A percentile compares a stretch with the other conserved stretches of the same genome.
Evolutionary conservation across 2,797 vertebrate species (phyloP).

Genomic region (Microcaecilia unicolor): DNA sequence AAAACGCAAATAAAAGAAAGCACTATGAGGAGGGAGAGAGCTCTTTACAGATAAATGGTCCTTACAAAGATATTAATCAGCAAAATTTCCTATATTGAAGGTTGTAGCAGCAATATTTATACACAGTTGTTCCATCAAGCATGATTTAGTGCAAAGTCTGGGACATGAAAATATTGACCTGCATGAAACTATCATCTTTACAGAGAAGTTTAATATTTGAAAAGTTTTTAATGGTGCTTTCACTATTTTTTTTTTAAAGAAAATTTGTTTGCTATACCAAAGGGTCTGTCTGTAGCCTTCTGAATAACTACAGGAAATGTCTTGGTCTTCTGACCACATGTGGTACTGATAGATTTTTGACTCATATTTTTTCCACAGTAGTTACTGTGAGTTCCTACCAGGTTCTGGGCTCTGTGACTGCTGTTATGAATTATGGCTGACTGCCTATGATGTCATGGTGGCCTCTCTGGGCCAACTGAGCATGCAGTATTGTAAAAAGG

Average conservation of each 20-base stretch:
- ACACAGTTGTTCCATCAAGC: rapidly evolving
- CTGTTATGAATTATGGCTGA: background rate
- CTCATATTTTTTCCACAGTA: rapidly evolving
- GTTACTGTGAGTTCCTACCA: background rate
- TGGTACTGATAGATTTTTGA: background rate
- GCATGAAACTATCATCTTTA: background rate
- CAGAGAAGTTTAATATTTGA: too few species aligned
- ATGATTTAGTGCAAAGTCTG: rapidly evolving
- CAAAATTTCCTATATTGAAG: too few species aligned
- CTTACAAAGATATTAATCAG: too few species aligned
- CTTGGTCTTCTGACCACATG: background rate
- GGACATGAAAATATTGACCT: background rate
- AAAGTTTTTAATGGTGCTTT: rapidly evolving
- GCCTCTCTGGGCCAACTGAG: background rate
- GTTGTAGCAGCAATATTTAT: background rate
- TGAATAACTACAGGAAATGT: background rate
- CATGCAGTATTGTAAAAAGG: rapidly evolving
- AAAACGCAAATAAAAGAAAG: too few species aligned
- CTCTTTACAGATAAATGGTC: too few species aligned
- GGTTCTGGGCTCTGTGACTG: background rate
- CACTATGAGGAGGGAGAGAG: too few species aligned
- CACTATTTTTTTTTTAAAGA: background rate
- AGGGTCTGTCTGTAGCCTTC: background rate
- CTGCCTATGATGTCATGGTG: rapidly evolving
- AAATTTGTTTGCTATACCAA: background rate